phyloP scores from a whole-genome alignment of 2,797 vertebrate genomes.

The Hydrophis major region DNA sequence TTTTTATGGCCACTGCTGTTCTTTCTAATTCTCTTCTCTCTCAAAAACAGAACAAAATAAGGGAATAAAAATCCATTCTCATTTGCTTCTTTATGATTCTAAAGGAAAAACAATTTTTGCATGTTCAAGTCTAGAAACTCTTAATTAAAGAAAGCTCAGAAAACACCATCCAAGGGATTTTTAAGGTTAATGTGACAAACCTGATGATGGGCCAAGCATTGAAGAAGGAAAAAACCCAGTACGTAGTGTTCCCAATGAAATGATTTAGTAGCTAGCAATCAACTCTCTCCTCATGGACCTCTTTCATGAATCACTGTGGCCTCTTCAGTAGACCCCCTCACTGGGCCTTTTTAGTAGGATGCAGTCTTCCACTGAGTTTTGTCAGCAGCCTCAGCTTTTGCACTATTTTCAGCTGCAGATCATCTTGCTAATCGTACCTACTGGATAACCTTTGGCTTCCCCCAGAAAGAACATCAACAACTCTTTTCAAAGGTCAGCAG shows the following conservation, averaged over 20 bases:
- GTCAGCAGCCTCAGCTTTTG: background rate
- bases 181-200: background rate
- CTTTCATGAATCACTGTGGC: background rate
- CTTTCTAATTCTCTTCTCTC: background rate
- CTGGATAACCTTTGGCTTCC: background rate
- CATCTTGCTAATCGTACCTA: background rate
- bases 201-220: background rate
- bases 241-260: background rate
- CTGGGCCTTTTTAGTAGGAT: background rate
- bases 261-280: background rate
- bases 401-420: background rate
- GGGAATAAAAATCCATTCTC: background rate
- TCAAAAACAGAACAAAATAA: background rate
- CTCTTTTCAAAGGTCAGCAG: background rate
- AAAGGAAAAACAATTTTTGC: background rate
- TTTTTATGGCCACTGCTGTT: background rate
- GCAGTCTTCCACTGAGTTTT: background rate
- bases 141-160: background rate
- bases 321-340: background rate
- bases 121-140: background rate
- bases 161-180: background rate
- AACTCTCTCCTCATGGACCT: background rate
- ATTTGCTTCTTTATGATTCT: background rate
- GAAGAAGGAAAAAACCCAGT: no score
- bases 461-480: background rate